These are phyloP conservation scores for Pelusios castaneus DNA, from an alignment of 2,113 vertebrate genomes.

Conservation along the genomic window DNA sequence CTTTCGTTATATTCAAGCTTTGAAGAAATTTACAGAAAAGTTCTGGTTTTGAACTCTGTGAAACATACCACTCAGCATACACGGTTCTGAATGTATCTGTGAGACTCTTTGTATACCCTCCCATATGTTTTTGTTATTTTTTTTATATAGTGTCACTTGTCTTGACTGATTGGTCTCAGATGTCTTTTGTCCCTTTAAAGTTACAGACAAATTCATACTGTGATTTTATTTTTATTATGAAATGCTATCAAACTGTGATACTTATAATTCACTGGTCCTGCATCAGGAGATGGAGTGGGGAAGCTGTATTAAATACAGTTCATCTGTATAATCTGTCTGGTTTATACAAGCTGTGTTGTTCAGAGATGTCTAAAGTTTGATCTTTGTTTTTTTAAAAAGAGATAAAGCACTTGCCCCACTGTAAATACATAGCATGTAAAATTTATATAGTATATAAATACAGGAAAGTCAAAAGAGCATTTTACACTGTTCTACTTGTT, in stretches of 20 bases:
- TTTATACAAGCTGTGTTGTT: slow-evolving; percentile 87
- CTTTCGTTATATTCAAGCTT: slow-evolving; percentile 70
- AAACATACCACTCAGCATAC: slow-evolving; percentile 84
- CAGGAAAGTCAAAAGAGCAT: slow-evolving; percentile 77
- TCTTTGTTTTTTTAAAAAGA: slow-evolving; percentile 86
- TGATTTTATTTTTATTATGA: slow-evolving; percentile 87
- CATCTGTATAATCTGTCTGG: slow-evolving; percentile 86
- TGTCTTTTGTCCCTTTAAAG: slow-evolving; percentile 79
- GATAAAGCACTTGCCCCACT: slow-evolving; percentile 88
- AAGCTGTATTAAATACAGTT: slow-evolving; percentile 87
- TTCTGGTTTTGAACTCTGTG: slow-evolving; percentile 74
- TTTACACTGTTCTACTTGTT: slow-evolving; percentile 60
- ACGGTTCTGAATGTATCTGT: slow-evolving; percentile 89
- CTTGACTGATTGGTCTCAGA: slow-evolving; percentile 75
- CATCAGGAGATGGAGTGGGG: slow-evolving; percentile 87
- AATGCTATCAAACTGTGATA: slow-evolving; percentile 88
- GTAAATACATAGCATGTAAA: slow-evolving; percentile 95
- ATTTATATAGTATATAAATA: slow-evolving; percentile 92
- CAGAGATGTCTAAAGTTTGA: slow-evolving; percentile 86
- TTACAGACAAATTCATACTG: slow-evolving; percentile 85
- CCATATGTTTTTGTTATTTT: slow-evolving; percentile 81
- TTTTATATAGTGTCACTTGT: slow-evolving; percentile 79
- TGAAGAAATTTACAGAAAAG: slow-evolving; percentile 50
- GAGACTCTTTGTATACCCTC: slow-evolving; percentile 77
- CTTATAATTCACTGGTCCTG: slow-evolving; percentile 87